Percentiles rank a stretch among this genome's conserved stretches.
phyloP scores from a whole-genome alignment of 2,797 vertebrate genomes.

The Hydrolagus colliei region DNA sequence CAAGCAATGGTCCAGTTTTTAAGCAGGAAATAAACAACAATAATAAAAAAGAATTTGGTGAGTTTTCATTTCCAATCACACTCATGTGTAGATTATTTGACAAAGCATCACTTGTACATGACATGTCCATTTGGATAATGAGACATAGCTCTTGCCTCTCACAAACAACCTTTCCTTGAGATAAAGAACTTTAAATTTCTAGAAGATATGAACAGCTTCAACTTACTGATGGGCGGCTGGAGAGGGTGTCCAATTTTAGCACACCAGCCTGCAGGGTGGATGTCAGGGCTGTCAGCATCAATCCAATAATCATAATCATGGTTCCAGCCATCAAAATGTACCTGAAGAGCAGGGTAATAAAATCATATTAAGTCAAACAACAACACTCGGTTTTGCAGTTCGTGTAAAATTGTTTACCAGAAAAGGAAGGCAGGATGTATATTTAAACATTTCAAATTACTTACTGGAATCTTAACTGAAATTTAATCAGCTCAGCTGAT shows the following conservation, averaged over 20 bases:
- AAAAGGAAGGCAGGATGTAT: too few species aligned
- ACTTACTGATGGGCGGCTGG: constrained; percentile 72
- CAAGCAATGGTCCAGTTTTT: too few species aligned
- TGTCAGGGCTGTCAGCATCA: constrained; percentile 70
- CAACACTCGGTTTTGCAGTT: neutral
- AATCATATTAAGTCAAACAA: neutral
- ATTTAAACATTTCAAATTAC: too few species aligned
- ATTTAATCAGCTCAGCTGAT: too few species aligned
- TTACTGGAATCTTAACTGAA: too few species aligned
- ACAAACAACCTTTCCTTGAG: neutral
- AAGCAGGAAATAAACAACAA: too few species aligned
- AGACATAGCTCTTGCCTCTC: too few species aligned
- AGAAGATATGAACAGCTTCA: constrained; percentile 21
- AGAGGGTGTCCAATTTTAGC: constrained; percentile 71
- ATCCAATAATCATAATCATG: constrained; percentile 73
- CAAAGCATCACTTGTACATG: neutral
- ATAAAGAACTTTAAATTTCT: neutral
- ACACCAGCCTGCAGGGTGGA: constrained; percentile 76
- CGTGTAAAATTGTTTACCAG: too few species aligned
- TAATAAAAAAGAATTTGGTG: too few species aligned
- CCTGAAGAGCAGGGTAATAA: constrained; percentile 45
- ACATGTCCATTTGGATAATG: neutral
- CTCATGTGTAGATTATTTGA: neutral
- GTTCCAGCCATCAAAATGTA: constrained; percentile 79
- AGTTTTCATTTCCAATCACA: too few species aligned